phyloP scores from a whole-genome alignment of 2,113 vertebrate genomes.

The Bubo scandiacus region DNA sequence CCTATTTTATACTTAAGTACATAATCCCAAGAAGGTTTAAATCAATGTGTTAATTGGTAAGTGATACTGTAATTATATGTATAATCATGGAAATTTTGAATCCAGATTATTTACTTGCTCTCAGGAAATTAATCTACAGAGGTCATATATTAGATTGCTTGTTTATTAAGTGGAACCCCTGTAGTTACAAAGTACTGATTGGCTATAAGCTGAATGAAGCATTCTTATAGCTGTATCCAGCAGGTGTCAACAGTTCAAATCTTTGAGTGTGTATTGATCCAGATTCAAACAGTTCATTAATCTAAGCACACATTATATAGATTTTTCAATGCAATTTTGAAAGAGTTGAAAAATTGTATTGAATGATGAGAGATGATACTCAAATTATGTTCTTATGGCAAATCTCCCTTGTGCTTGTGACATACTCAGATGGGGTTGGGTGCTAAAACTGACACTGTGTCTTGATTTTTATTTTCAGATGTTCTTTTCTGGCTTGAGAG shows the following conservation, averaged over 20 bases:
- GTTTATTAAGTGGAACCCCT: constrained; percentile 80
- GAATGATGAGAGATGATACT: constrained; percentile 82
- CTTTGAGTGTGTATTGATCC: constrained; percentile 80
- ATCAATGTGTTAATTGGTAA: constrained; percentile 81
- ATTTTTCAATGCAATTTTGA: constrained; percentile 82
- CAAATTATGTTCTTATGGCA: constrained; percentile 76
- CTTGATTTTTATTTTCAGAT: constrained; percentile 29
- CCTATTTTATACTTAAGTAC: constrained; percentile 72
- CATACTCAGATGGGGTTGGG: neutral
- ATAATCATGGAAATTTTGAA: constrained; percentile 79
- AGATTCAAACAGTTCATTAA: constrained; percentile 85
- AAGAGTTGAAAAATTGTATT: constrained; percentile 80
- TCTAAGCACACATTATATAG: constrained; percentile 83
- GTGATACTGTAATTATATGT: constrained; percentile 78
- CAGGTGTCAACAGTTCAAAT: constrained; percentile 77
- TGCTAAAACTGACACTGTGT: neutral
- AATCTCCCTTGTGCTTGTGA: constrained; percentile 44
- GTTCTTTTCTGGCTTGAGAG: constrained; percentile 20
- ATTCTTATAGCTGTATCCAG: constrained; percentile 74
- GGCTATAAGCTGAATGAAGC: constrained; percentile 68
- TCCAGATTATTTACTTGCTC: constrained; percentile 80
- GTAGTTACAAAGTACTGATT: constrained; percentile 72
- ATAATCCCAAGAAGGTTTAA: constrained; percentile 75
- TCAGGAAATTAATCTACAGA: constrained; percentile 79
- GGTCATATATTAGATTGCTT: constrained; percentile 77